Evolutionary conservation across 2,113 vertebrate genomes (phyloP), one percentile per base, ranked within the genome.

Genomic region (Astatotilapia flaviijosephi): DNA sequence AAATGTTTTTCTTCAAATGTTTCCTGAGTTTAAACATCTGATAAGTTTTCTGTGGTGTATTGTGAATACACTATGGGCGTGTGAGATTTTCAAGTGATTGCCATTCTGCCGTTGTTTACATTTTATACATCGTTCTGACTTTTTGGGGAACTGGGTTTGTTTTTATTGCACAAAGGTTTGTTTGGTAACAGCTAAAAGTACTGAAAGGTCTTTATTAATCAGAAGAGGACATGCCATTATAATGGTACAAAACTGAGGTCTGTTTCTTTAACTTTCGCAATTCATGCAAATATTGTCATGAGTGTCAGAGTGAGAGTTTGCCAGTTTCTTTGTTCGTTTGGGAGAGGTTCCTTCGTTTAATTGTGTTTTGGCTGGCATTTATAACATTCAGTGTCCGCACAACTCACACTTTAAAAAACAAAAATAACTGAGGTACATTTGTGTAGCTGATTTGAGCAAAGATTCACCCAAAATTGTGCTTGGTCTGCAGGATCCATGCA

Each of bases 391-490:
- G 40, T 28, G 6, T 37, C 51, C 0, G 58, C 9, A 31, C 19
- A 21, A 86, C 45, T 79, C 35, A 49, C 15, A 53, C 13, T 21
- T 62, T 19, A 35, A 62, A 23, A 53, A 86, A 83, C 83, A 26
- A 17, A 11, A 51, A 82, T 62, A 62, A 56, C 49, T 5, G 87
- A 93, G 84, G 86, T 91, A 88, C 14, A 1, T 5, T 75, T 84
- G 81, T 84, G 51, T 73, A 83, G 42, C 83, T 79, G 33, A 56
- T 83, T 81, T 83, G 70, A 84, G 82, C 35, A 21, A 65, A 19
- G 47, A 80, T 58, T 83, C 6, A 23, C 47, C 54, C 54, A 83
- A 70, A 87, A 56, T 91, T 91, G 90, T 91, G 82, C 87, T 90
- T 91, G n/a, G 19, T 89, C 65, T 82, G 17, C 77, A 9, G 31